Conservation (phyloP, 2,888 invertebrate genomes). For the Pasiphila rectangulata region DNA sequence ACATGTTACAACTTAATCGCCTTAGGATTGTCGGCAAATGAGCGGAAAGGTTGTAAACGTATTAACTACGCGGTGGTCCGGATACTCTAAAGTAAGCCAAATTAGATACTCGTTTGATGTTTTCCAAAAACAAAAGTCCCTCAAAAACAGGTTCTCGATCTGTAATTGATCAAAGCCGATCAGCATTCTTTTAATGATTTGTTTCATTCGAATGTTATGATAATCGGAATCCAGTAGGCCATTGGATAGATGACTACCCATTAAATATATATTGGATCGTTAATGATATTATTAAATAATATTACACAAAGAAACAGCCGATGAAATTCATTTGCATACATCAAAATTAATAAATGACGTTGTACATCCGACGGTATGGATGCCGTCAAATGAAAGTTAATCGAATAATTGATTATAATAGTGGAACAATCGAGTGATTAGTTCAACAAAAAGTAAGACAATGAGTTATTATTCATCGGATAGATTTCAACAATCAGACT, state of each 20-base stretch:
- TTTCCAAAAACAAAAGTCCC: conserved; percentile 25
- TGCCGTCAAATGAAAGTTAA: conserved; percentile 73
- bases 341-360: conserved; percentile 61
- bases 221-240: conserved; percentile 32
- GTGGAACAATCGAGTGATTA: conserved; percentile 80
- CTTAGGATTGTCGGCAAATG: conserved; percentile 70
- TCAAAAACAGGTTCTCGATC: conserved; percentile 25
- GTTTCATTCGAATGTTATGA: conserved; percentile 27
- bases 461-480: conserved; percentile 76
- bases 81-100: conserved; percentile 21
- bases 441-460: conserved; percentile 78
- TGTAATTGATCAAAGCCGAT: conserved; percentile 39
- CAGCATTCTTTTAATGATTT: conserved; percentile 41
- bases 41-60: conserved; percentile 72
- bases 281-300: conserved; percentile 47
- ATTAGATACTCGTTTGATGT: conserved; percentile 20
- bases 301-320: conserved; percentile 44
- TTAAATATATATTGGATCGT: conserved; percentile 41
- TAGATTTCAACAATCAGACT: conserved; percentile 69
- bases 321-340: conserved; percentile 46
- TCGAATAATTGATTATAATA: conserved; percentile 79
- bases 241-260: conserved; percentile 38
- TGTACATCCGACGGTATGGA: conserved; percentile 61
- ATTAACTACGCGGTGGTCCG: conserved; percentile 67
- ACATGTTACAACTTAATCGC: conserved; percentile 73